Evolutionary conservation across 2,888 invertebrate species (phyloP), one percentile per base, ranked within the genome.

Genomic region (Boloria selene): DNA sequence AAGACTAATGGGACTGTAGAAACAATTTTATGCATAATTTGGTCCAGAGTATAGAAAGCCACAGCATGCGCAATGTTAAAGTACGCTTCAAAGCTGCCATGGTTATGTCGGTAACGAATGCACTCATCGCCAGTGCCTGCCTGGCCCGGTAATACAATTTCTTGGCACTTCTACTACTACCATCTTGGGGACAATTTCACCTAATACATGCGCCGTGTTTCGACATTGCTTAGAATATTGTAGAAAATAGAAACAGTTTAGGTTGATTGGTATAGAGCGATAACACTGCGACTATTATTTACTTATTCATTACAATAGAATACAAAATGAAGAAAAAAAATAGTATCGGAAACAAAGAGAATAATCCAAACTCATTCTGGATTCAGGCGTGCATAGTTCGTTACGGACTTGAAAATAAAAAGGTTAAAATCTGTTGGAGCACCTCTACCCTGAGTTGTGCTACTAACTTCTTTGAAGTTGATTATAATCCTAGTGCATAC

Each of bases 91-190:
- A 81, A 81, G 78, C 78, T 77, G 70, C 78, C 75, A 80, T n/a
- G n/a, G 82, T 85, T 84, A 82, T 76, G 75, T 72, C 73, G 73
- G 79, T 86, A 87, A 87, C 84, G 83, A 88, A 88, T 87, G 88
- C 88, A 88, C 88, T 89, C 85, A 82, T 86, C 83, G 84, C 77
- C 77, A 75, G 77, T 72, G 78, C 77, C 75, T 77, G 82, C 79
- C 83, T 79, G 79, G 77, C 79, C 74, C 79, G 81, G 84, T 89
- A 90, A 90, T 90, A 88, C 88, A 88, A 90, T 91, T 90, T 90
- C 79, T 82, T 80, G 79, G 77, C 81, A 77, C 81, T 81, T 71
- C 81, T 77, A 78, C 76, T 82, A 88, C 82, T 84, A 83, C 88
- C 83, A 80, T 86, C 91, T 88, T 83, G 90, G 88, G 90, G 78